These are phyloP conservation scores for Nowickia ferox DNA, from an alignment of 2,888 invertebrate species.

Conservation along the genomic window DNA sequence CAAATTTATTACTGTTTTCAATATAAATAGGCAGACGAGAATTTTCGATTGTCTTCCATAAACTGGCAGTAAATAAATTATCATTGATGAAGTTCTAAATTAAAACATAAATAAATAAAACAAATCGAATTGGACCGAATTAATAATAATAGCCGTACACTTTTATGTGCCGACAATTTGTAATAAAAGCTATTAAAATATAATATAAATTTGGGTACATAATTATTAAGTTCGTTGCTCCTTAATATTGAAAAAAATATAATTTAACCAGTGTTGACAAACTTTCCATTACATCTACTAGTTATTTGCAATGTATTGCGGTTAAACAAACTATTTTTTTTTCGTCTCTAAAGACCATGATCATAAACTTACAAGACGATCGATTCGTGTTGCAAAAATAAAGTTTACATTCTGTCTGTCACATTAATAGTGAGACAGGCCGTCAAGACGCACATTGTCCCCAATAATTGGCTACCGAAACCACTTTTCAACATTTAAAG, in stretches of 20 bases:
- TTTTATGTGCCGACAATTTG: too few species aligned
- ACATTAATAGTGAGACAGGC: neutral
- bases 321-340: slow-evolving; percentile 11
- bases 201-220: too few species aligned
- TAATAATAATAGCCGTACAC: too few species aligned
- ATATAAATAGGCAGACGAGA: too few species aligned
- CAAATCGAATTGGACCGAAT: too few species aligned
- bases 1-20: too few species aligned
- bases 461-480: slow-evolving; percentile 60
- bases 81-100: too few species aligned
- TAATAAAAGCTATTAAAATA: too few species aligned
- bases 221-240: neutral
- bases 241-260: neutral
- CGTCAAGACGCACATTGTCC: slow-evolving; percentile 37
- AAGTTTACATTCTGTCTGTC: neutral
- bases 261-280: slow-evolving; percentile 23
- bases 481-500: slow-evolving; percentile 51
- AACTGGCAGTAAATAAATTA: too few species aligned
- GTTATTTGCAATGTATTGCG: neutral
- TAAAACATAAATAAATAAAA: too few species aligned
- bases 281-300: slow-evolving; percentile 40
- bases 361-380: slow-evolving; percentile 10
- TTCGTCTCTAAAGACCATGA: neutral
- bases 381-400: neutral
- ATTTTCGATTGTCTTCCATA: too few species aligned